Percentiles rank a stretch among this genome's conserved stretches.
phyloP scores from a whole-genome alignment of 1,140 invertebrate species.

The Danaus plexippus region DNA sequence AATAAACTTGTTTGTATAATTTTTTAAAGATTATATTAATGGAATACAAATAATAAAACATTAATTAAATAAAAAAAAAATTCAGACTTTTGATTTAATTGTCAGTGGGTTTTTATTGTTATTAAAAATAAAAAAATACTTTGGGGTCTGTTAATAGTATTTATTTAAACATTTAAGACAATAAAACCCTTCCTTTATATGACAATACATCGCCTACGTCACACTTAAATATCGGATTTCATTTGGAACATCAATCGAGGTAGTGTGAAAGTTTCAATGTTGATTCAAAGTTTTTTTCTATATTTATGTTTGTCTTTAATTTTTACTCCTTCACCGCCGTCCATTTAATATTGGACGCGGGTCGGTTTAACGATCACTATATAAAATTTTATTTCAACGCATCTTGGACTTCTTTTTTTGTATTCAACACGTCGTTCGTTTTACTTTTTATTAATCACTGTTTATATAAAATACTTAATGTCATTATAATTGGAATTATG shows the following conservation, averaged over 20 bases:
- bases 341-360: slow-evolving; percentile 65
- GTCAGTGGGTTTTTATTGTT: too few relatives aligned
- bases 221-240: slow-evolving; percentile 56
- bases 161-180: neutral
- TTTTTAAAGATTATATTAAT: too few relatives aligned
- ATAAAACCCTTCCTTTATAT: slow-evolving; percentile 16
- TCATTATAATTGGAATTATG: slow-evolving; percentile 6
- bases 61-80: too few relatives aligned
- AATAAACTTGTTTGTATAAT: too few relatives aligned
- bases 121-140: too few relatives aligned
- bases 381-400: slow-evolving; percentile 69
- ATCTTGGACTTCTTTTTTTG: slow-evolving; percentile 49
- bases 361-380: slow-evolving; percentile 64
- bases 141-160: too few relatives aligned
- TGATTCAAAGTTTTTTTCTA: slow-evolving; percentile 56
- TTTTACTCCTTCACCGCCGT: slow-evolving; percentile 58
- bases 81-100: too few relatives aligned
- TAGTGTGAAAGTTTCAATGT: slow-evolving; percentile 29
- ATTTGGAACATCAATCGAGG: slow-evolving; percentile 48
- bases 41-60: too few relatives aligned
- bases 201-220: slow-evolving; percentile 45
- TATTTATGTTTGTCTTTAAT: slow-evolving; percentile 70
- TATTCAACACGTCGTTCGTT: slow-evolving; percentile 59
- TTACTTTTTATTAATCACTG: slow-evolving; percentile 64
- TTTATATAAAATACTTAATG: slow-evolving; percentile 18